phyloP scores from a whole-genome alignment of 2,113 vertebrate genomes.

The Oryzias melastigma region DNA sequence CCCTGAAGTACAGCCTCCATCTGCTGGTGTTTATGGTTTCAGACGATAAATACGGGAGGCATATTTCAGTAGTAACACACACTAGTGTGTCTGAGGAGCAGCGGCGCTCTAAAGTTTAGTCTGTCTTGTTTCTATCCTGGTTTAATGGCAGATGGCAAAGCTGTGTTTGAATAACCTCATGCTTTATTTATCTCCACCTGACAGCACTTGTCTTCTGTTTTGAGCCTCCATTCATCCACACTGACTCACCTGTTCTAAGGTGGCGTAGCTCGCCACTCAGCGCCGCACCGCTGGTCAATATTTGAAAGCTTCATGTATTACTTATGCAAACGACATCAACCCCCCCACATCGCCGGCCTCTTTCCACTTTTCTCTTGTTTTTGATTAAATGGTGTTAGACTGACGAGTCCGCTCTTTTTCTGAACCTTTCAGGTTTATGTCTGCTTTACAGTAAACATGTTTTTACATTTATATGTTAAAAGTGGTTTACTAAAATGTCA shows the following conservation, averaged over 20 bases:
- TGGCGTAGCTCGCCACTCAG: conserved; percentile 28
- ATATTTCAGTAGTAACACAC: too few relatives aligned
- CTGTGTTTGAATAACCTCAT: conserved; percentile 41
- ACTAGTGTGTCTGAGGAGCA: too few relatives aligned
- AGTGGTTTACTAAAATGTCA: too few relatives aligned
- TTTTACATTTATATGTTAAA: too few relatives aligned
- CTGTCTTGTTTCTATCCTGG: conserved; percentile 18
- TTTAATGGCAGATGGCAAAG: conserved; percentile 50
- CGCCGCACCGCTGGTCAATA: conserved; percentile 48
- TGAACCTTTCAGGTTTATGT: too few relatives aligned
- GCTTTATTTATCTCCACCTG: conserved; percentile 53
- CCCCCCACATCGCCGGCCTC: background rate
- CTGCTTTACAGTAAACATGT: too few relatives aligned
- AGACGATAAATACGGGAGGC: too few relatives aligned
- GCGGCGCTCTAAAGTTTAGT: too few relatives aligned
- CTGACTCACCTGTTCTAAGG: conserved; percentile 52
- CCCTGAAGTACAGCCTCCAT: too few relatives aligned
- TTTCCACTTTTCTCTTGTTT: too few relatives aligned
- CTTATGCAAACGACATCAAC: conserved; percentile 37
- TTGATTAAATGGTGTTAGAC: conserved; percentile 5
- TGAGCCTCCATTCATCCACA: conserved; percentile 44
- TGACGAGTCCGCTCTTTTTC: too few relatives aligned
- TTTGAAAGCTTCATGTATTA: conserved; percentile 63
- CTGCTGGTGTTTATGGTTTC: too few relatives aligned
- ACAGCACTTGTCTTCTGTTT: conserved; percentile 47